These are phyloP conservation scores for Odontomyia ornata DNA, from an alignment of 2,888 invertebrate species.

Conservation along the genomic window DNA sequence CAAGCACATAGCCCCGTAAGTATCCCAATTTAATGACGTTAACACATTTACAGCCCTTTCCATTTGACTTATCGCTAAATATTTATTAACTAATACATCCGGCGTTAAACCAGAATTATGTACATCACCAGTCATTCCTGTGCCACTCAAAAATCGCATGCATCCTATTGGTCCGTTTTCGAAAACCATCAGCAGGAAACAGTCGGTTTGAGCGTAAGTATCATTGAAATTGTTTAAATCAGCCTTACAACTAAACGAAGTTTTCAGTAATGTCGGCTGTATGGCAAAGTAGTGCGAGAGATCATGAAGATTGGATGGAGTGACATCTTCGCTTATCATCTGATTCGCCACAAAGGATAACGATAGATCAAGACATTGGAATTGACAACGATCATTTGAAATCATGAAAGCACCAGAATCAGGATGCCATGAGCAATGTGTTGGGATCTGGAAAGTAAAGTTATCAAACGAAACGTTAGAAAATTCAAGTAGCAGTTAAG, in stretches of 20 bases:
- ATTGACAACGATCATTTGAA: conserved; percentile 75
- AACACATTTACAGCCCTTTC: conserved; percentile 76
- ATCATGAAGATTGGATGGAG: conserved; percentile 71
- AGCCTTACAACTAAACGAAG: conserved; percentile 70
- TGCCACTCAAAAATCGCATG: conserved; percentile 67
- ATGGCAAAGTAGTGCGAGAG: conserved; percentile 66
- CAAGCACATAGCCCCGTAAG: conserved; percentile 78
- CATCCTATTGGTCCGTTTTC: conserved; percentile 72
- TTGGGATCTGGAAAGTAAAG: conserved; percentile 67
- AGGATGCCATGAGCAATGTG: conserved; percentile 76
- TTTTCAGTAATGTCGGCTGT: conserved; percentile 67
- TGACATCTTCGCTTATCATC: conserved; percentile 72
- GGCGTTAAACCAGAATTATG: conserved; percentile 67
- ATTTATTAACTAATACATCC: conserved; percentile 71
- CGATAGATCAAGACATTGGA: conserved; percentile 80
- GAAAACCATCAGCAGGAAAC: conserved; percentile 68
- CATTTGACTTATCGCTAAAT: conserved; percentile 71
- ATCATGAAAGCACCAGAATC: conserved; percentile 74
- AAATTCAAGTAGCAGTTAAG: background rate
- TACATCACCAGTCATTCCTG: conserved; percentile 63
- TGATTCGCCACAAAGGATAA: conserved; percentile 74
- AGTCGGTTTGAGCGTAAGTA: conserved; percentile 66
- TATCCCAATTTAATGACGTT: conserved; percentile 79
- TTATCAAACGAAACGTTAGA: conserved; percentile 24
- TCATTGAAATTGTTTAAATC: conserved; percentile 61